Evolutionary conservation across 2,113 vertebrate species (phyloP).

Genomic region (Epinephelus fuscoguttatus): DNA sequence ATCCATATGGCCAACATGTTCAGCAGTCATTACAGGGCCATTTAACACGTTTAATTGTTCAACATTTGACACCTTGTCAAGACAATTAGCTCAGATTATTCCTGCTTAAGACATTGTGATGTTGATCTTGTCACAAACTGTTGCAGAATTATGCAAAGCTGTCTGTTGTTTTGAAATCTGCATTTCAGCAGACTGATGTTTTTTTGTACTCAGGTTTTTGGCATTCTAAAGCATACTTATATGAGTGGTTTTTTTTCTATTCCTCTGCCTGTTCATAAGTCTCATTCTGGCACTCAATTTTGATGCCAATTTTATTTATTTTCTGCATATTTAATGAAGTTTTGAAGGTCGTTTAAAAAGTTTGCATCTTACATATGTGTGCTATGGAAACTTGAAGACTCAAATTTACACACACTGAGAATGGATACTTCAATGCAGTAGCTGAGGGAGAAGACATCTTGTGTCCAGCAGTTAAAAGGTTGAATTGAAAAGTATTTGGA

Average conservation of each 20-base stretch:
- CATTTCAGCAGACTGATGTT: not conserved
- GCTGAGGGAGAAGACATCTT: too few species aligned
- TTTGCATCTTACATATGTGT: too few species aligned
- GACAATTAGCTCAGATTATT: slow-evolving; percentile 67
- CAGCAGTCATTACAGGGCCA: slow-evolving; percentile 65
- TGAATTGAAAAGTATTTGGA: too few species aligned
- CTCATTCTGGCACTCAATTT: not conserved
- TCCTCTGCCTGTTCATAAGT: not conserved
- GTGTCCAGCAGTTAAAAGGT: too few species aligned
- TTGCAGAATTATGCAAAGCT: not conserved
- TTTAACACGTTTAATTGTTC: slow-evolving; percentile 78
- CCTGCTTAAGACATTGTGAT: slow-evolving; percentile 40
- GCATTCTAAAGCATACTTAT: not conserved
- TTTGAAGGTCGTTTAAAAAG: too few species aligned
- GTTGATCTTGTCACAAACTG: slow-evolving; percentile 41
- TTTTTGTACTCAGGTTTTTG: not conserved
- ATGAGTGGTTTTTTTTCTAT: not conserved
- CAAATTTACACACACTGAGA: too few species aligned
- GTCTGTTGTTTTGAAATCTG: not conserved
- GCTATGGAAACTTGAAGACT: too few species aligned
- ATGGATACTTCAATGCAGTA: too few species aligned
- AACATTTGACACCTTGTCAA: slow-evolving; percentile 78
- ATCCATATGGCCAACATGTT: slow-evolving; percentile 73
- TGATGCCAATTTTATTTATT: too few species aligned
- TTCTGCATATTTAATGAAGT: too few species aligned